Evolutionary conservation across 2,113 vertebrate genomes (phyloP).

Genomic region (Petrocephalus zakoni): DNA sequence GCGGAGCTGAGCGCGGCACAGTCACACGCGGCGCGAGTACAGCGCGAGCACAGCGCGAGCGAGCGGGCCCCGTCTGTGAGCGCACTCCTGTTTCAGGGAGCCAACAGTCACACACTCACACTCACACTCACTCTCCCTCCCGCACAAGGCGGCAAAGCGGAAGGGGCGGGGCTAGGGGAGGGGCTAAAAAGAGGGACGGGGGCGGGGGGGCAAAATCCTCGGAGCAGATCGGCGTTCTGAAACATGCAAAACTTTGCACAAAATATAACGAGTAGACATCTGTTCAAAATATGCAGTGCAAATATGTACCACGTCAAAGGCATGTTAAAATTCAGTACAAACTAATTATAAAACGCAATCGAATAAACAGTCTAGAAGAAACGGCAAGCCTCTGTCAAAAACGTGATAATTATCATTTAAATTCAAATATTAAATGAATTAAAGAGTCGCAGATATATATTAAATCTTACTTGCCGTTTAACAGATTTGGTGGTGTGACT

Average conservation of each 20-base stretch:
- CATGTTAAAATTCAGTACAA: background rate
- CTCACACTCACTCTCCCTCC: slow-evolving; percentile 8
- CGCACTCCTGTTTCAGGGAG: slow-evolving; percentile 5
- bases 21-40: slow-evolving; percentile 6
- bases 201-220: background rate
- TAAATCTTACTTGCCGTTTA: background rate
- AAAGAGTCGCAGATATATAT: background rate
- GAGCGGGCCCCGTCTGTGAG: slow-evolving; percentile 15
- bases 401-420: background rate
- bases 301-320: background rate
- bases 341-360: background rate
- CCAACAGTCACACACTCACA: slow-evolving; percentile 23
- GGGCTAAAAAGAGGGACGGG: background rate
- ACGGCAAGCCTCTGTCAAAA: background rate
- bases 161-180: slow-evolving; percentile 15
- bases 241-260: background rate
- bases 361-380: background rate
- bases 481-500: background rate
- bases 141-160: slow-evolving; percentile 12
- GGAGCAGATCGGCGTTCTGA: background rate
- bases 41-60: background rate
- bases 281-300: background rate
- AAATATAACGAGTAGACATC: background rate
- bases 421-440: background rate
- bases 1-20: background rate